Base-by-base conservation (phyloP, 1,140 invertebrate species). In the Eumaeus atala region DNA sequence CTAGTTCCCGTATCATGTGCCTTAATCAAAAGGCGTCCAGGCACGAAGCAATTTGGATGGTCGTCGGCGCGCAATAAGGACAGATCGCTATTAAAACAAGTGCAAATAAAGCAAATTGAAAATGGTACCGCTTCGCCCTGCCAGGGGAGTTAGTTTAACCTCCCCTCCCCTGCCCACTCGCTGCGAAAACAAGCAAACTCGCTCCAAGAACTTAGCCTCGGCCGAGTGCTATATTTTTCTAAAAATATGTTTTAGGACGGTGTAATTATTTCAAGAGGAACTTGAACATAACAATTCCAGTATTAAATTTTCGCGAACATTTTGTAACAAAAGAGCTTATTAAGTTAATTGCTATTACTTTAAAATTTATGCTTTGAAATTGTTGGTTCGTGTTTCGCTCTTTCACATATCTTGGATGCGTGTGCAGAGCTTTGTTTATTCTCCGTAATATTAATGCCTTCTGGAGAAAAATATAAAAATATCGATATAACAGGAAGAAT, bases 21-120 rank as follows among this genome's bases (percentile, higher is more conserved):
- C 81, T 82, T 79, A 82, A 82, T 84, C 81, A 75, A 79, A 75
- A 79, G 77, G 72, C 78, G 77, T 70, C 75, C 73, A 74, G 66
- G 77, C 78, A 84, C 81, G 78, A 81, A 82, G 75, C 78, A 84
- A 84, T 84, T 84, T 84, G 75, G 78, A 61, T 72, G 72, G 70
- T 70, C 73, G 70, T 70, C 73, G 21, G 21, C 75, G 68, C 66
- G 74, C 81, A 84, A 84, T 84, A 84, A 84, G 77, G 68, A 76
- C 71, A 77, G 77, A 77, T 65, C 70, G 76, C 82, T 83, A 85
- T 85, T 84, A 81, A 85, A 85, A 83, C 82, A 85, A 80, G 77
- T 73, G 72, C 77, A 84, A 84, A 84, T 80, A 84, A 82, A 82
- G 77, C 78, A 82, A 84, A 84, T 84, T 84, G 81, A 82, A 84